phyloP scores from a whole-genome alignment of 2,797 vertebrate genomes.

The Myotis findleyi region DNA sequence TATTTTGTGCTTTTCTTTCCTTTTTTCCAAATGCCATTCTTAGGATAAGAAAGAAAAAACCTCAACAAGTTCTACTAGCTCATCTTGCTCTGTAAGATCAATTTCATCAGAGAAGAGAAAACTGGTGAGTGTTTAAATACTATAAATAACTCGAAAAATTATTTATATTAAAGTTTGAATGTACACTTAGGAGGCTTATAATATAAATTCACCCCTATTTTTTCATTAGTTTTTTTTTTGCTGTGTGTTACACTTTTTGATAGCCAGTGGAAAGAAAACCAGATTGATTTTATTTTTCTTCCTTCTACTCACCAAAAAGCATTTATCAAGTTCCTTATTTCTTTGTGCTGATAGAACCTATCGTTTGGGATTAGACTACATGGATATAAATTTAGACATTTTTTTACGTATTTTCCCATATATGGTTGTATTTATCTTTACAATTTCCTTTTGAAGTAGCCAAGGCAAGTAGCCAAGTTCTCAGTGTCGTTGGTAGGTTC shows the following conservation, averaged over 20 bases:
- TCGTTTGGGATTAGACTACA: background rate
- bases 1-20: slow-evolving; percentile 20
- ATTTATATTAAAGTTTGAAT: slow-evolving; percentile 36
- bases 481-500: background rate
- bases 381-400: slow-evolving; percentile 4
- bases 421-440: slow-evolving; percentile 28
- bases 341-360: slow-evolving; percentile 1
- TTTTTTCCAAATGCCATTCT: slow-evolving; percentile 12
- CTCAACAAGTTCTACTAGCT: background rate
- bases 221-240: slow-evolving; percentile 31
- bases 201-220: background rate
- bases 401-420: background rate
- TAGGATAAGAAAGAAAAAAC: slow-evolving; percentile 64
- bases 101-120: slow-evolving; percentile 69
- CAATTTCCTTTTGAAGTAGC: slow-evolving; percentile 17
- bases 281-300: background rate
- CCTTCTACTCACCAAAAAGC: slow-evolving; percentile 12
- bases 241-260: slow-evolving; percentile 22
- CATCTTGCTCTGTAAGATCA: slow-evolving; percentile 10
- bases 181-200: background rate
- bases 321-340: slow-evolving; percentile 24
- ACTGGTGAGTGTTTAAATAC: slow-evolving; percentile 68
- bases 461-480: background rate
- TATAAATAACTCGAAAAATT: background rate
- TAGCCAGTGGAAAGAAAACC: background rate